A percentile compares a stretch with the other conserved stretches of the same genome.
Conservation (phyloP, 2,888 invertebrate species). For the Drosophila paracracens region DNA sequence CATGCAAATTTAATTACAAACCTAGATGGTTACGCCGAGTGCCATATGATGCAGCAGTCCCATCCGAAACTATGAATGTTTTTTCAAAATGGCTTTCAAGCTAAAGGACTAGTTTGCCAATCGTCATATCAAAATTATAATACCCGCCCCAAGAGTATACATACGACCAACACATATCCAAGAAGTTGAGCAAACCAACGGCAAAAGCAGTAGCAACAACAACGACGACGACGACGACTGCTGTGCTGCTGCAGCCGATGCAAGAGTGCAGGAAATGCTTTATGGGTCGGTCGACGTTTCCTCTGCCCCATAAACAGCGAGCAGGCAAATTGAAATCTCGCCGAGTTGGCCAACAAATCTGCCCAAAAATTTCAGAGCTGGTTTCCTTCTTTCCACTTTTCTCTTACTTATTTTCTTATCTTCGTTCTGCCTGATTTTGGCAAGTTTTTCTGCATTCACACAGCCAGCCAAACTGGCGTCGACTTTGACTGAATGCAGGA, state of each 20-base stretch:
- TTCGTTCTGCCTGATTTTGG: constrained; percentile 3
- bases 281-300: constrained; percentile 72
- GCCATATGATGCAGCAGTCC: background rate
- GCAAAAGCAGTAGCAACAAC: constrained; percentile 21
- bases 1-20: background rate
- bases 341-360: constrained; percentile 20
- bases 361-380: constrained; percentile 42
- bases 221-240: constrained; percentile 15
- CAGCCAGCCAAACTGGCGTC: constrained; percentile 58
- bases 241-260: constrained; percentile 51
- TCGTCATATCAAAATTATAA: background rate
- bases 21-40: background rate
- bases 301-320: constrained; percentile 66
- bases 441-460: constrained; percentile 19
- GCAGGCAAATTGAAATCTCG: constrained; percentile 75
- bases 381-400: background rate
- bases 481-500: constrained; percentile 62
- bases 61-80: background rate
- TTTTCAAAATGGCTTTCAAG: background rate
- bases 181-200: constrained; percentile 51
- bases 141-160: background rate
- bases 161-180: constrained; percentile 1
- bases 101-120: background rate
- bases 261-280: constrained; percentile 80
- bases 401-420: background rate